Percentiles rank a stretch among this genome's conserved stretches.
These are phyloP conservation scores for Cremastinae sp. DNA, from an alignment of 2,888 invertebrate genomes.

Conservation along the genomic window DNA sequence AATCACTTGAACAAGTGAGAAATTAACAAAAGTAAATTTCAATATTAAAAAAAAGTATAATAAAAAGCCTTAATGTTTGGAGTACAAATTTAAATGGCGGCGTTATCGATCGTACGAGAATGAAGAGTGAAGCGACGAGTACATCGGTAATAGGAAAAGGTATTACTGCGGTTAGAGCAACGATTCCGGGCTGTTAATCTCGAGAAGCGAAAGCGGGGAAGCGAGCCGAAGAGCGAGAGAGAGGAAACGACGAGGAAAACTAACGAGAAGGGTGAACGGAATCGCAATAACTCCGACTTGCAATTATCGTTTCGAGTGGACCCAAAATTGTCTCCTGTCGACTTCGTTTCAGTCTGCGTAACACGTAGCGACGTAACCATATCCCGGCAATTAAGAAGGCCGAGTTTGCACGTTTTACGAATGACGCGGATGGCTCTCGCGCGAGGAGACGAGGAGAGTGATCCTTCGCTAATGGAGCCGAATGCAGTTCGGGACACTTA, in stretches of 20 bases:
- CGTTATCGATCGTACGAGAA: constrained; percentile 9
- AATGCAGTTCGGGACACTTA: constrained; percentile 5
- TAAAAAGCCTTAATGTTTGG: too few relatives aligned
- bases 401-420: background rate
- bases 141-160: constrained; percentile 29
- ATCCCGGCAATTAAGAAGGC: constrained; percentile 7
- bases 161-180: constrained; percentile 31
- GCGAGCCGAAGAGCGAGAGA: constrained; percentile 22
- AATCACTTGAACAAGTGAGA: too few relatives aligned
- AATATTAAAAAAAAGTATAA: too few relatives aligned
- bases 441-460: background rate
- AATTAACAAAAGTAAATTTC: too few relatives aligned
- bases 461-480: background rate
- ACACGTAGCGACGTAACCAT: background rate
- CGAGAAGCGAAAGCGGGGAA: constrained; percentile 15
- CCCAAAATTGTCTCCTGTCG: constrained; percentile 42
- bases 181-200: constrained; percentile 45
- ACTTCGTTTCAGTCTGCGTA: constrained; percentile 40
- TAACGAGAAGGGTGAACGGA: constrained; percentile 48
- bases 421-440: too few relatives aligned
- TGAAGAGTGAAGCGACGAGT: constrained; percentile 23
- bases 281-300: constrained; percentile 64
- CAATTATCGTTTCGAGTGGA: constrained; percentile 66
- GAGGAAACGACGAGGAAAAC: constrained; percentile 26
- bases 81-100: too few relatives aligned